Percentiles rank a stretch among this genome's conserved stretches.
phyloP scores from a whole-genome alignment of 2,888 invertebrate genomes.

The Pinctada fucata region DNA sequence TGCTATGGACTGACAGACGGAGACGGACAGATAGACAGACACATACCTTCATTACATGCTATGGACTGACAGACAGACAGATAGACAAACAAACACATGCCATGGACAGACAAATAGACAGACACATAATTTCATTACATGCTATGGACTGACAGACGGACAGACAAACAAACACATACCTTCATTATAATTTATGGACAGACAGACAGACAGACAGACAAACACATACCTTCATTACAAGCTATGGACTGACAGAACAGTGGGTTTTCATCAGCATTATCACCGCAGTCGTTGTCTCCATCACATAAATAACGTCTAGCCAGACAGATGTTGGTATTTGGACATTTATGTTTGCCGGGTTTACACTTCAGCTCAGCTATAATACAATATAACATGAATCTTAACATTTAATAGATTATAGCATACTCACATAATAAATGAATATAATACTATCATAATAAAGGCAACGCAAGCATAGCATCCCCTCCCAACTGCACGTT shows the following conservation, averaged over 20 bases:
- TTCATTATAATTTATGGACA: constrained; percentile 48
- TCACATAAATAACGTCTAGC: constrained; percentile 72
- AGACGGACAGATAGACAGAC: no score
- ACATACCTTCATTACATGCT: constrained; percentile 65
- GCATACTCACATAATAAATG: no score
- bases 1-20: constrained; percentile 63
- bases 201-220: not conserved
- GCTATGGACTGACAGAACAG: constrained; percentile 65
- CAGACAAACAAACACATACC: no score
- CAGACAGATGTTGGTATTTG: constrained; percentile 81
- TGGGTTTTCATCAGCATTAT: constrained; percentile 72
- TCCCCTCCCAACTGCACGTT: no score
- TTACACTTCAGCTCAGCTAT: constrained; percentile 66
- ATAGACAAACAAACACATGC: no score
- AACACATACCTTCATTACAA: constrained; percentile 62
- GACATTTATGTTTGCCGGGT: constrained; percentile 90
- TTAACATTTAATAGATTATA: not conserved
- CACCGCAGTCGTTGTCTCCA: constrained; percentile 74
- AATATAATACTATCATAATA: no score
- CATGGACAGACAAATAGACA: no score
- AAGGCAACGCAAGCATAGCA: no score
- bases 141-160: constrained; percentile 38
- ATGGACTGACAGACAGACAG: constrained; percentile 59
- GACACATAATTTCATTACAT: constrained; percentile 61
- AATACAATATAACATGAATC: not conserved